phyloP scores from a whole-genome alignment of 2,113 vertebrate genomes.

The Poeciliopsis occidentalis region DNA sequence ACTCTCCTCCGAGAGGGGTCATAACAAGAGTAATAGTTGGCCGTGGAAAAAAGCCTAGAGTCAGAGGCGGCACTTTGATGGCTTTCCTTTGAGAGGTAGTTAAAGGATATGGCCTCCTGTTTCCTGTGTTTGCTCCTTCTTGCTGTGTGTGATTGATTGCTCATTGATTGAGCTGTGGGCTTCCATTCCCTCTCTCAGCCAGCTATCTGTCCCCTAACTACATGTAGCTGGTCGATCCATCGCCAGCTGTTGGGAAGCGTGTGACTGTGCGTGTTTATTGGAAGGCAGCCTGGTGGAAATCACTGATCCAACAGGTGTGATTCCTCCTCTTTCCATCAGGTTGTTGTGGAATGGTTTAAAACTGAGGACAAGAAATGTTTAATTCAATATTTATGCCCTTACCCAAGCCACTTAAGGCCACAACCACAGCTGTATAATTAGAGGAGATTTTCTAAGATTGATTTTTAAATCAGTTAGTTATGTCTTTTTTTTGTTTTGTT shows the following conservation, averaged over 20 bases:
- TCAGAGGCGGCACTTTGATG: constrained; percentile 68
- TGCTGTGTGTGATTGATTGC: constrained; percentile 66
- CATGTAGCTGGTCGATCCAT: constrained; percentile 44
- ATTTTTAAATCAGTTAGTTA: background rate
- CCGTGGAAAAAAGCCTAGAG: constrained; percentile 58
- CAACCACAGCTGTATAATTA: background rate
- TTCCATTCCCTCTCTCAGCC: constrained; percentile 52
- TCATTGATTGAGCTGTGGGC: constrained; percentile 68
- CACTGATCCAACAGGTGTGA: constrained; percentile 58
- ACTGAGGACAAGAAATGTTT: constrained; percentile 21
- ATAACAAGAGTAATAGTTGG: constrained; percentile 49
- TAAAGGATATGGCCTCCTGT: constrained; percentile 68
- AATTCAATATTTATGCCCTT: constrained; percentile 1
- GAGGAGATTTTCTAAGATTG: background rate
- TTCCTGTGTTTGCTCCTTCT: constrained; percentile 69
- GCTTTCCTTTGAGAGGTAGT: constrained; percentile 70
- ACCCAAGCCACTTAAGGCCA: background rate
- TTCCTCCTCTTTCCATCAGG: constrained; percentile 21
- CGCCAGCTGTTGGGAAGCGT: constrained; percentile 46
- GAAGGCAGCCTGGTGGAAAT: constrained; percentile 56
- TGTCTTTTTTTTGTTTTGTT: no score
- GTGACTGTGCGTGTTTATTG: constrained; percentile 44
- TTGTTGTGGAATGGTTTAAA: constrained; percentile 22
- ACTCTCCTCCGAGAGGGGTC: constrained; percentile 44
- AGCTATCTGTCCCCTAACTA: constrained; percentile 60